Evolutionary conservation across 2,888 invertebrate genomes (phyloP), one percentile per base, ranked within the genome.

Genomic region (Tetrapedia diversipes): DNA sequence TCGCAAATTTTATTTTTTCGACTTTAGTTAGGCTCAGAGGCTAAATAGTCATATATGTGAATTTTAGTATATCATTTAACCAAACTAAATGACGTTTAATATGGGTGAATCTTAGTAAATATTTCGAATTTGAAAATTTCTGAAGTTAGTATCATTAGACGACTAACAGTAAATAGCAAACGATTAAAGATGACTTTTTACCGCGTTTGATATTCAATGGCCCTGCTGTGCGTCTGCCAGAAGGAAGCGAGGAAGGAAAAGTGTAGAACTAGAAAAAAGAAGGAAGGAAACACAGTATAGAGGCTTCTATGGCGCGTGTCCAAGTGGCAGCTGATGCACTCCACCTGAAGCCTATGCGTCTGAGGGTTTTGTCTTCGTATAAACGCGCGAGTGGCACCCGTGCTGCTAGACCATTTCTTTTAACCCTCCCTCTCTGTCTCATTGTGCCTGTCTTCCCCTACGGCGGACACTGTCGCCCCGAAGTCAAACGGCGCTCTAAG

Each of bases 241-340:
- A 4, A 43, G 19, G 4, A 19, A 19, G 4, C 0, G 19, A n/a
- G 19, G 10, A 24, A 37, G 66, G 45, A 11, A 45, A 60, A 47
- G 34, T 27, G 22, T 4, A 45, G 1, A 11, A 45, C 19, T 10
- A 49, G 16, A 39, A 41, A 39, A 49, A 49, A 60, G 16, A 54
- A 43, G 54, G 41, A 29, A 71, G 60, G 56, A 71, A 66, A 67
- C 53, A 72, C 32, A 19, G 49, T 24, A n/a, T n/a, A 45, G 10
- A 57, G 86, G 87, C 84, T 87, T 88, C 86, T 61, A 81, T 85
- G 88, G 89, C 90, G 86, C 91, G 91, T 90, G 90, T 89, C 90
- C 89, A 90, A 90, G 90, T 89, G 87, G 86, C 89, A 87, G 88
- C 86, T 86, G 89, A 89, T 87, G 86, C 84, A 82, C 87, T 86